Evolutionary conservation across 2,888 invertebrate genomes (phyloP), one percentile per base, ranked within the genome.

Genomic region (Lottia scabra): DNA sequence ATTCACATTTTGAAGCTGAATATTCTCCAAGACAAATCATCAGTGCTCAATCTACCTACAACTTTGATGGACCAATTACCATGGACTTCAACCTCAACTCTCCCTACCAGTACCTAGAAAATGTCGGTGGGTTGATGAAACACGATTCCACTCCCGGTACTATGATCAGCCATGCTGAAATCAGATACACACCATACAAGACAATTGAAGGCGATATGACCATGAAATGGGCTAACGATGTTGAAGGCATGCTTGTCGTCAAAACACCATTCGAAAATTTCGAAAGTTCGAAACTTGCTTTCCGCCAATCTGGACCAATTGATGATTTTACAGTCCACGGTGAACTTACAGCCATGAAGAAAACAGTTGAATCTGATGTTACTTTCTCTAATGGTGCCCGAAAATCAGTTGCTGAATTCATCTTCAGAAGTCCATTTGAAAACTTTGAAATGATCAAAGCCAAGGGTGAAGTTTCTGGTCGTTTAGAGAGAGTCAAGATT

Each of bases 91-190:
- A 68, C 12, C 19, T 83, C 3, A 77, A 77, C 26, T 79, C 84
- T 43, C 84, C 84, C 45, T 75, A 80, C 48, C 71, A 75, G 66
- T 78, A 75, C n/a, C 73, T 75, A 27, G 77, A 82, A 73, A 78
- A 81, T 30, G 64, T 82, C 13, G 75, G 73, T n/a, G 70, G 75
- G 5, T 63, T 66, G 19, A 16, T 78, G 5, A 73, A 74, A 38
- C 78, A 81, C 67, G 44, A 65, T 72, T 12, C 56, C 8, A 65
- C 67, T 45, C 65, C 30, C n/a, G 44, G 45, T 26, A 38, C 62
- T 19, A 43, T 78, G 15, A 30, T 46, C 23, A 70, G 75, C 16
- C 74, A 75, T 44, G 72, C 69, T 12, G 73, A 77, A 46, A 43
- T 77, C 27, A 66, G 68, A 23, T 77, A 73, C 46, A 45, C 27